Base-by-base conservation (phyloP, 2,113 vertebrate genomes). In the Aythya baeri region DNA sequence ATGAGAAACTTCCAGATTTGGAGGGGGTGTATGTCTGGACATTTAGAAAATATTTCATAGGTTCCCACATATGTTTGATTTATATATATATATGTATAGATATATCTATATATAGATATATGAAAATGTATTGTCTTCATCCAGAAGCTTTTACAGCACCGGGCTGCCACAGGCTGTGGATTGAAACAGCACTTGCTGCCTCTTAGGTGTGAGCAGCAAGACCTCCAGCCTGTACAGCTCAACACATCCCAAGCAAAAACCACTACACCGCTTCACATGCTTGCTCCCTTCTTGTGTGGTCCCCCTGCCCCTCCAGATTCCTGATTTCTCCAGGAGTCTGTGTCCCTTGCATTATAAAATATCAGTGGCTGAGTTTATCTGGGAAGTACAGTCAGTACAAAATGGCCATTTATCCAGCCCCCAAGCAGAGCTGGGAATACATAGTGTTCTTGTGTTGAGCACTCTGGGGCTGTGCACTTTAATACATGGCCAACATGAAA, bases 111-210 rank as follows among this genome's bases (percentile, higher is more conserved):
- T 8, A 82, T 20, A 65, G 34, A 58, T 3, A 25, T n/a, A 46
- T 11, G 38, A 22, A 72, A 44, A 29, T 65, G 63, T 41, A 43
- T 26, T 65, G 38, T 65, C 27, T 27, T 79, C 54, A 74, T 50
- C 29, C 46, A 55, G 29, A 31, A 49, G 31, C 46, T 74, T 80
- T 74, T 57, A 20, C 31, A 55, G n/a, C 2, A 3, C 5, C 11
- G 13, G 2, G 41, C 41, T 67, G 22, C 61, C 55, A 43, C 38
- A 5, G n/a, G 44, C 38, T 46, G 36, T 32, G 70, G 50, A 5
- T 4, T 46, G 50, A 38, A 52, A 13, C 0, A 0, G 6, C 44
- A 4, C 43, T 25, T 0, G 2, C 67, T 62, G 59, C 54, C 73
- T 29, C 61, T n/a, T 15, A 7, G 54, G 16, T 41, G 55, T 0